A percentile compares a stretch with the other conserved stretches of the same genome.
These are phyloP conservation scores for Lophius piscatorius DNA, from an alignment of 2,113 vertebrate species.

Conservation along the genomic window DNA sequence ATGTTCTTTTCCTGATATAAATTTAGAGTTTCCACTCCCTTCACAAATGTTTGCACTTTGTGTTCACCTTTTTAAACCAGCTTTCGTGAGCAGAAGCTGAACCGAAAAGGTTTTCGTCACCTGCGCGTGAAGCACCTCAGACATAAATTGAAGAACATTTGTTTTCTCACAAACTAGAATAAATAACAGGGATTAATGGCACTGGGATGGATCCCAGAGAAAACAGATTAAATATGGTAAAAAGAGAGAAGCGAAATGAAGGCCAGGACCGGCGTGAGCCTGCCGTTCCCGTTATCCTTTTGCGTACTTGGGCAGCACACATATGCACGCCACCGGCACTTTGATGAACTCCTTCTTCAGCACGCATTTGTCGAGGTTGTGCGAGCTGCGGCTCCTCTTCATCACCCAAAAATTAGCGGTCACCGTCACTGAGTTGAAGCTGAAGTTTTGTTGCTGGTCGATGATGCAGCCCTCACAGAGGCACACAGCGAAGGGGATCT, in stretches of 20 bases:
- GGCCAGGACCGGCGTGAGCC: no score
- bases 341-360: slow-evolving; percentile 59
- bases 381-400: slow-evolving; percentile 60
- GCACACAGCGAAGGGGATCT: slow-evolving; percentile 79
- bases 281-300: no score
- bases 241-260: not conserved
- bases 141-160: no score
- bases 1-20: no score
- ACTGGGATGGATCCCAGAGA: not conserved
- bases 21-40: no score
- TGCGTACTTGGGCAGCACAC: slow-evolving; percentile 66
- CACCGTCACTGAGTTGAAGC: slow-evolving; percentile 80
- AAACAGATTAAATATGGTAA: not conserved
- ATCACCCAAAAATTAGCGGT: slow-evolving; percentile 72
- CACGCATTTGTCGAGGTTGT: accelerated
- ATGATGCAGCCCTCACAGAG: slow-evolving; percentile 83
- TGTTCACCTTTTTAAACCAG: no score
- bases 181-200: no score
- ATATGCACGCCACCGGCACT: slow-evolving; percentile 83
- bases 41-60: no score
- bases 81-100: no score
- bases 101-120: no score
- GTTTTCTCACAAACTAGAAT: no score
- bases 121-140: no score
- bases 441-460: slow-evolving; percentile 8